Conservation (phyloP, 1,140 invertebrate species). For the Patella vulgata region DNA sequence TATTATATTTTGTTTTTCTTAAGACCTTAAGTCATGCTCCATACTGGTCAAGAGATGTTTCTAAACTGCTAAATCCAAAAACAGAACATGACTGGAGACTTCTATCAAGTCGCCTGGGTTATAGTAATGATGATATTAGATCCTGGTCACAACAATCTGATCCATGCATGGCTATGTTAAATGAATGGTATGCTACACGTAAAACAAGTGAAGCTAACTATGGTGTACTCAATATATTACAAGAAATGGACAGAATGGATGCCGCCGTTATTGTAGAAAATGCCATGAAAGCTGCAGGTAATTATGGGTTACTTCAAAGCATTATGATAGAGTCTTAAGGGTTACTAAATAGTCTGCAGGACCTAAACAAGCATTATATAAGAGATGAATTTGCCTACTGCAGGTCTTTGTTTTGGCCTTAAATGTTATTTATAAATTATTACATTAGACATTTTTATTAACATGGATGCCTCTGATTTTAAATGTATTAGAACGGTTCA, state of each 20-base stretch:
- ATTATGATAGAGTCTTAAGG: neutral
- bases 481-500: no score
- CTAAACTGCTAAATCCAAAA: constrained; percentile 51
- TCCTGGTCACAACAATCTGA: constrained; percentile 53
- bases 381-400: no score
- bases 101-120: constrained; percentile 55
- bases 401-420: no score
- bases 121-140: constrained; percentile 53
- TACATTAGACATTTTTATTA: neutral
- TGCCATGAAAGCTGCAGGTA: constrained; percentile 48
- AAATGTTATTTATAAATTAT: no score
- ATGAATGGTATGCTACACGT: constrained; percentile 62
- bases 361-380: no score
- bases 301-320: neutral
- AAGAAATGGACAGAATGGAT: constrained; percentile 50
- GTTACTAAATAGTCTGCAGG: neutral
- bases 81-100: constrained; percentile 55
- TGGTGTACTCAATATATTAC: constrained; percentile 45
- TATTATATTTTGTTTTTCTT: neutral
- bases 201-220: constrained; percentile 56
- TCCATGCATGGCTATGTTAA: constrained; percentile 59
- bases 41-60: constrained; percentile 53
- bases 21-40: constrained; percentile 59
- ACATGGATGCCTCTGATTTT: neutral
- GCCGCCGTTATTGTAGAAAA: constrained; percentile 51